A percentile compares a stretch with the other conserved stretches of the same genome.
phyloP scores from a whole-genome alignment of 2,113 vertebrate genomes.

The Lipotes vexillifer region DNA sequence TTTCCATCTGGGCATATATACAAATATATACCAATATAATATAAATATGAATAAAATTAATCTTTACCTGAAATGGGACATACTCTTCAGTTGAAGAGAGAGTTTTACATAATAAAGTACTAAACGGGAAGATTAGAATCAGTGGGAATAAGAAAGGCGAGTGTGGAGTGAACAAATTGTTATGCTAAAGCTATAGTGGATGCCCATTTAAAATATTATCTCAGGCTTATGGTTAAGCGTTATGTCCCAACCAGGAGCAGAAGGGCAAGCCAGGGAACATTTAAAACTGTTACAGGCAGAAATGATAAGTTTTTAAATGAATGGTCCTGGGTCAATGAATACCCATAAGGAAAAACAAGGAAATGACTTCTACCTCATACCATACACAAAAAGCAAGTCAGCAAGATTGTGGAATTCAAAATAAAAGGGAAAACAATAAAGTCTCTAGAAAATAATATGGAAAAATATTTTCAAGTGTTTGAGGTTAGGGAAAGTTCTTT shows the following conservation, averaged over 20 bases:
- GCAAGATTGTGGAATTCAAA: background rate
- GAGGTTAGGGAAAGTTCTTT: background rate
- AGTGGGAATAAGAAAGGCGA: background rate
- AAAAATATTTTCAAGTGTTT: background rate
- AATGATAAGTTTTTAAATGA: background rate
- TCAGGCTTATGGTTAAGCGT: background rate
- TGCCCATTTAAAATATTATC: background rate
- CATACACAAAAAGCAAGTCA: no score
- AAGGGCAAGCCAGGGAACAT: background rate
- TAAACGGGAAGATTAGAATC: background rate
- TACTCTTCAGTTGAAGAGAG: background rate
- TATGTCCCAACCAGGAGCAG: background rate
- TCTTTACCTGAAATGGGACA: background rate
- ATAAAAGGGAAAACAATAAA: background rate
- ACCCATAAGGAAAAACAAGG: background rate
- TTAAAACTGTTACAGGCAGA: background rate
- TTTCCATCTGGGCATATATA: background rate
- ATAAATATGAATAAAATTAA: background rate
- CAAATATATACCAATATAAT: background rate
- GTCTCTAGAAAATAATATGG: background rate
- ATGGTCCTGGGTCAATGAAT: background rate
- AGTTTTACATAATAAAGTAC: background rate
- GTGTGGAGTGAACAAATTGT: background rate
- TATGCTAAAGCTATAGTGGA: background rate
- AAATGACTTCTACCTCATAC: background rate